These are phyloP conservation scores for Orcinus orca DNA, from an alignment of 2,113 vertebrate genomes.

Conservation along the genomic window DNA sequence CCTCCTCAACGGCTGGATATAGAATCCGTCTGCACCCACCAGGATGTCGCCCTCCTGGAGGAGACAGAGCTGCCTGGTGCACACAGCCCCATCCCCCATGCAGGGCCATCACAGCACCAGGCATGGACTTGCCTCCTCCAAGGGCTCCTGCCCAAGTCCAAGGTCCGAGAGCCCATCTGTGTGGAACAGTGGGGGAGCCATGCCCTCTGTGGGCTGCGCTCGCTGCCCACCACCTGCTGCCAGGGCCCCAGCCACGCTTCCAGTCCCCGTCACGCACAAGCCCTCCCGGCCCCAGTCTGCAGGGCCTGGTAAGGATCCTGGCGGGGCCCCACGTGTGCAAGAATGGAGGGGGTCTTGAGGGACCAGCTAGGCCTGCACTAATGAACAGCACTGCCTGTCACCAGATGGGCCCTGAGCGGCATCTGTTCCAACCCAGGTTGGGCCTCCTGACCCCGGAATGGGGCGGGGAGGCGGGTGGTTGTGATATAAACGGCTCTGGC, in stretches of 20 bases:
- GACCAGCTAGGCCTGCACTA: background rate
- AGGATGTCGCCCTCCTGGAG: slow-evolving; percentile 71
- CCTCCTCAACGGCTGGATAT: slow-evolving; percentile 69
- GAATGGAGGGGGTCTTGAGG: background rate
- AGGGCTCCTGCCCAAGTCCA: background rate
- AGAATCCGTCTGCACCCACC: slow-evolving; percentile 33
- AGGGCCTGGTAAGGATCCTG: too few relatives aligned
- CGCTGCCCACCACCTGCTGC: background rate
- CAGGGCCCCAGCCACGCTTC: background rate
- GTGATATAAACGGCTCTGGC: background rate
- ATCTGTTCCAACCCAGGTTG: background rate
- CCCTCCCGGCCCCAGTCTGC: background rate
- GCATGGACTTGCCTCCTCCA: background rate
- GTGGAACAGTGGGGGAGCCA: background rate
- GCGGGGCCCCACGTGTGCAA: background rate
- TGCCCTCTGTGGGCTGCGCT: background rate
- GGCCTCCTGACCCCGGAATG: background rate
- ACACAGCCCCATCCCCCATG: background rate
- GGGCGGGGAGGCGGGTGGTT: rapidly evolving
- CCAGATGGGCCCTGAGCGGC: background rate
- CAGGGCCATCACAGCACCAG: rapidly evolving
- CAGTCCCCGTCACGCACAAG: rapidly evolving
- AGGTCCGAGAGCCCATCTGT: background rate
- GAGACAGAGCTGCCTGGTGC: slow-evolving; percentile 27
- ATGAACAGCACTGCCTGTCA: background rate